Conservation (phyloP, 2,797 vertebrate genomes). For the Gymnodraco acuticeps region DNA sequence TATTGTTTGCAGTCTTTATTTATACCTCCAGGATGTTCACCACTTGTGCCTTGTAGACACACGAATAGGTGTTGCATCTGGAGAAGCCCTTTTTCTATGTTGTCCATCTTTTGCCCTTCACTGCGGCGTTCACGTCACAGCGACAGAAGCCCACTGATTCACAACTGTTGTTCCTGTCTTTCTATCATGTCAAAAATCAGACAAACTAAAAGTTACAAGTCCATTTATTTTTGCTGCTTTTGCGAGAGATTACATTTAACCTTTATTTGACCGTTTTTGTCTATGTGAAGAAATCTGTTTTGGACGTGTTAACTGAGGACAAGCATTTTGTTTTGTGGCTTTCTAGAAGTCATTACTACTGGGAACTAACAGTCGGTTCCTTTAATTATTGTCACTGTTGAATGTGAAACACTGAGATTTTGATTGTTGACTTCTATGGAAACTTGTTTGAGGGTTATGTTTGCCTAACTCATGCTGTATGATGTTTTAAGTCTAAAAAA, state of each 20-base stretch:
- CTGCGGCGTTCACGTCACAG: constrained; percentile 52
- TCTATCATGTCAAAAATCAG: constrained; percentile 57
- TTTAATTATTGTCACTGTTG: constrained; percentile 71
- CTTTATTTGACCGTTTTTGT: constrained; percentile 51
- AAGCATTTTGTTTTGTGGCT: constrained; percentile 61
- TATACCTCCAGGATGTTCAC: constrained; percentile 84
- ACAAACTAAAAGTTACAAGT: constrained; percentile 55
- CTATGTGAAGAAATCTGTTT: constrained; percentile 70
- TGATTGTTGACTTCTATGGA: constrained; percentile 71
- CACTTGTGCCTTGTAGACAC: constrained; percentile 85
- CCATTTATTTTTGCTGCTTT: constrained; percentile 69
- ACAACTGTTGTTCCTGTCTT: constrained; percentile 44
- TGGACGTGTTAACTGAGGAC: constrained; percentile 62
- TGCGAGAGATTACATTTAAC: constrained; percentile 66
- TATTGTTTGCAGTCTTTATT: constrained; percentile 76
- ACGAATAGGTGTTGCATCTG: constrained; percentile 78
- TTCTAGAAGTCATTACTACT: constrained; percentile 54
- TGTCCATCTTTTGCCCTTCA: constrained; percentile 53
- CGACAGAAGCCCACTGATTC: constrained; percentile 36
- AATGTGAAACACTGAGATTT: constrained; percentile 80
- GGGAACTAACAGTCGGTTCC: constrained; percentile 67
- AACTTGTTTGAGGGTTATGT: constrained; percentile 60
- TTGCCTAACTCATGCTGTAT: constrained; percentile 80
- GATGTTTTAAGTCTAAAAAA: constrained; percentile 68
- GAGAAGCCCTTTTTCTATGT: constrained; percentile 70